phyloP scores from a whole-genome alignment of 2,888 invertebrate species.

The Aplocera efformata region DNA sequence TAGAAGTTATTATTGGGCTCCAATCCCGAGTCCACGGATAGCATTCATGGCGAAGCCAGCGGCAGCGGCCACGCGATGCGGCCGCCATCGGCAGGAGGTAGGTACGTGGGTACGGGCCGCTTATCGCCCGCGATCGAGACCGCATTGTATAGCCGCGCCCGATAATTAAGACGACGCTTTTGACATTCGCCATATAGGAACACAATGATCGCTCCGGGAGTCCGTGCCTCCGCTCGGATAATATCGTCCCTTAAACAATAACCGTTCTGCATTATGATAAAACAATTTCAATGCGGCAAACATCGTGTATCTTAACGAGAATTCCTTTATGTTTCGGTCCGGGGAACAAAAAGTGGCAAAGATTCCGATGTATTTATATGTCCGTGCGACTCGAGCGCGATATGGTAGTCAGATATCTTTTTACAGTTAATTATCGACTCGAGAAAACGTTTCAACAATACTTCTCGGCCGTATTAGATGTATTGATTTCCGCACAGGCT shows the following conservation, averaged over 20 bases:
- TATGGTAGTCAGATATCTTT: slow-evolving; percentile 22
- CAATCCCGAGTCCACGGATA: slow-evolving; percentile 39
- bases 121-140: slow-evolving; percentile 78
- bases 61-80: neutral
- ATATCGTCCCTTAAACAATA: slow-evolving; percentile 76
- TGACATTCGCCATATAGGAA: slow-evolving; percentile 80
- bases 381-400: slow-evolving; percentile 15
- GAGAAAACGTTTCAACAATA: slow-evolving; percentile 25
- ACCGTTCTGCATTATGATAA: slow-evolving; percentile 75
- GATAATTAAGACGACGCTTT: slow-evolving; percentile 81
- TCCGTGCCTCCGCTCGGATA: slow-evolving; percentile 61
- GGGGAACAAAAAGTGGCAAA: slow-evolving; percentile 39
- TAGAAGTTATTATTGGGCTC: slow-evolving; percentile 72
- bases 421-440: slow-evolving; percentile 24
- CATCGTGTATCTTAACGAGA: slow-evolving; percentile 73
- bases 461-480: slow-evolving; percentile 14
- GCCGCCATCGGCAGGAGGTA: slow-evolving; percentile 48
- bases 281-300: slow-evolving; percentile 74
- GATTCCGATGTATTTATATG: slow-evolving; percentile 42
- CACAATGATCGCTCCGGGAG: slow-evolving; percentile 79
- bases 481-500: slow-evolving; percentile 17
- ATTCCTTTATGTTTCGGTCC: slow-evolving; percentile 49
- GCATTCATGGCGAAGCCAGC: slow-evolving; percentile 56
- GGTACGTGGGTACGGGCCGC: slow-evolving; percentile 39
- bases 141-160: slow-evolving; percentile 76